These are phyloP conservation scores for Netelia inedita DNA, from an alignment of 2,888 invertebrate genomes.

Conservation along the genomic window DNA sequence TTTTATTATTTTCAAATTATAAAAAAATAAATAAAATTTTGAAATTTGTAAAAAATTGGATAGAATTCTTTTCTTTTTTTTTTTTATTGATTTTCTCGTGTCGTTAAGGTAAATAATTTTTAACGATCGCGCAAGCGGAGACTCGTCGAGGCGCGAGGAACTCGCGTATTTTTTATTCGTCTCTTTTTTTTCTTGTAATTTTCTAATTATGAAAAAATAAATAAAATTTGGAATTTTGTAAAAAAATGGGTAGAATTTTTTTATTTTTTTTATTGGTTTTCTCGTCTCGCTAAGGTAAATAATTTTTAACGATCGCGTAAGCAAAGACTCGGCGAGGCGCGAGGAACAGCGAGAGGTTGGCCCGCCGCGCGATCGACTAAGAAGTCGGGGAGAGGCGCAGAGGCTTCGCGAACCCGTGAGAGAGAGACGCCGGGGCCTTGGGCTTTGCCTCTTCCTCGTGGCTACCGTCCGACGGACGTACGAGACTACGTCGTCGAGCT, in stretches of 20 bases:
- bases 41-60: slow-evolving; percentile 4
- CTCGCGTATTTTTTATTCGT: slow-evolving; percentile 18
- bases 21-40: background rate
- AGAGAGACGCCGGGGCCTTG: slow-evolving; percentile 31
- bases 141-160: background rate
- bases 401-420: slow-evolving; percentile 37
- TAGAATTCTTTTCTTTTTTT: background rate
- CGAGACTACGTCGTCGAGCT: slow-evolving; percentile 24
- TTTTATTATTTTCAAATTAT: slow-evolving; percentile 43
- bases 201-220: too few relatives aligned
- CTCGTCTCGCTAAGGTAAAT: background rate
- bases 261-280: background rate
- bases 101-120: background rate
- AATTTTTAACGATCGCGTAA: background rate
- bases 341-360: slow-evolving; percentile 45
- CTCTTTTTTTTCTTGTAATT: slow-evolving; percentile 11
- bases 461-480: background rate
- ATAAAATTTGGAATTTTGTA: background rate
- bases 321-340: background rate
- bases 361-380: slow-evolving; percentile 39
- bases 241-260: slow-evolving; percentile 10
- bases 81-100: background rate
- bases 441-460: slow-evolving; percentile 50
- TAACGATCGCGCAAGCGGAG: background rate
- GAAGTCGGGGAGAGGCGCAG: slow-evolving; percentile 50